Base-by-base conservation (phyloP, 2,888 invertebrate genomes). In the Pegoplata infirma region DNA sequence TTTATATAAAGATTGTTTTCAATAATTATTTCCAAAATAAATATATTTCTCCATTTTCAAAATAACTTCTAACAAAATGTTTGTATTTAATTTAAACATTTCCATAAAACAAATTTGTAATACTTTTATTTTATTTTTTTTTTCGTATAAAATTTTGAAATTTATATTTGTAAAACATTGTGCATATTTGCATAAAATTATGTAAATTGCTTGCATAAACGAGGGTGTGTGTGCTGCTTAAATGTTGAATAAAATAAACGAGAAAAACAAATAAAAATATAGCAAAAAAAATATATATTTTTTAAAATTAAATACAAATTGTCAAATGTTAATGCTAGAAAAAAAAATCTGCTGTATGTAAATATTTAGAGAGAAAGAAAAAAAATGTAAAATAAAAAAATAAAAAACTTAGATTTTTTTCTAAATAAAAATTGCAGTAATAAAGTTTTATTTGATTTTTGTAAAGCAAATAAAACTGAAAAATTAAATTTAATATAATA, bases 151-250 rank as follows among this genome's bases (percentile, higher is more conserved):
- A n/a, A n/a, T 40, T 36, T 36, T 36, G 7, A 12, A 1, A 12
- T 36, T 40, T 40, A n/a, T 61, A 49, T 63, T 63, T 67, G 72
- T 67, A 55, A 72, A 72, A 59, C 53, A 77, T 64, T 51, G 77
- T 68, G 58, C 58, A 58, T 73, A 77, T 77, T 77, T 77, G 63
- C 68, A 77, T 63, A 68, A 73, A 78, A 74, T 74, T 74, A 59
- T 74, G 73, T 73, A 78, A 78, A 78, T 74, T 66, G 69, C 53
- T 74, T 32, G 36, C 58, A 71, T 28, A 74, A 74, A 68, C 49
- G 66, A 69, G 74, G 64, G 69, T 78, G 74, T 78, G 73, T 64
- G 59, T 10, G 12, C 32, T 32, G 36, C 36, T 2, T 32, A 4
- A 74, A 53, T 53, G 14, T 6, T 56, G 56, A 55, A 55, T 55